Conservation (phyloP, 2,113 vertebrate species). For the Catharus minimus region DNA sequence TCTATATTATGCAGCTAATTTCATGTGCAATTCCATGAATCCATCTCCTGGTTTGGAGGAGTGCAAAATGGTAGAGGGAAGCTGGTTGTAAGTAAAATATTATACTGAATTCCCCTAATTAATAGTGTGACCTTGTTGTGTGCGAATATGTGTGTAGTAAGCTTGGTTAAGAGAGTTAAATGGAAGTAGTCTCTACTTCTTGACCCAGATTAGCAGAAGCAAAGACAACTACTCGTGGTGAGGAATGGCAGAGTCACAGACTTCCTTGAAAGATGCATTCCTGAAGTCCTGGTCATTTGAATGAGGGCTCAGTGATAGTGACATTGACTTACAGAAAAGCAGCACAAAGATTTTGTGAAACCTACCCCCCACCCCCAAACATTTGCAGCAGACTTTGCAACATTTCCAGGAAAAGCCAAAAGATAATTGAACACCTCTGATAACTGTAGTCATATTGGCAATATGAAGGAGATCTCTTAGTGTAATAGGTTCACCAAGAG, state of each 20-base stretch:
- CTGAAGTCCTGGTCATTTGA: not conserved
- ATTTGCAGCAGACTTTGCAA: not conserved
- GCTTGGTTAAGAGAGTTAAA: not conserved
- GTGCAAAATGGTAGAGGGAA: not conserved
- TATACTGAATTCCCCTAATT: not conserved
- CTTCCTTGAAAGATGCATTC: not conserved
- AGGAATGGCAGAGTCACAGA: not conserved
- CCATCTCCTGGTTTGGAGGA: not conserved
- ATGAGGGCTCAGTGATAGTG: not conserved
- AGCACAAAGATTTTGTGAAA: not conserved
- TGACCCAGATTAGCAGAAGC: not conserved
- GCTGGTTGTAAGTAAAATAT: not conserved
- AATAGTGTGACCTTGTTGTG: fast-evolving
- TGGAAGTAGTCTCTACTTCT: not conserved
- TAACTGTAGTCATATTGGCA: not conserved
- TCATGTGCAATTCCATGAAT: not conserved
- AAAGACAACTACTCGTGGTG: fast-evolving
- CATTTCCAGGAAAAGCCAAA: not conserved
- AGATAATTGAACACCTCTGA: not conserved
- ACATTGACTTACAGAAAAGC: not conserved
- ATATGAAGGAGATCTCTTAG: not conserved
- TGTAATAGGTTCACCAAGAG: not conserved
- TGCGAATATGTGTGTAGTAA: not conserved
- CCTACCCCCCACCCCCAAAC: no score
- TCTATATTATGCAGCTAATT: not conserved